Conservation (phyloP, 2,797 vertebrate species). For the Etheostoma nigrum region DNA sequence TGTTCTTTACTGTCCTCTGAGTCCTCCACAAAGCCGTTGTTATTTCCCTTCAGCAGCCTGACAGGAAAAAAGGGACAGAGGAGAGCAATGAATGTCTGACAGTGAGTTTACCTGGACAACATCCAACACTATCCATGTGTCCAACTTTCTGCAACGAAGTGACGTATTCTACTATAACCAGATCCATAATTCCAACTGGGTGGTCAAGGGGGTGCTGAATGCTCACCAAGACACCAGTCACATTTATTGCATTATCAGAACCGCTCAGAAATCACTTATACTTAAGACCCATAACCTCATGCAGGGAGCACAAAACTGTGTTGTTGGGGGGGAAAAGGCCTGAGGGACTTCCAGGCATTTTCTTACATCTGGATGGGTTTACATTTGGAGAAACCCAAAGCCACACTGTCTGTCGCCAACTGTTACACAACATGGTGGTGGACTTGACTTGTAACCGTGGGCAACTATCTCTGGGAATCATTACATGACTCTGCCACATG, state of each 20-base stretch:
- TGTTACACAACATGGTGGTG: conserved; percentile 15
- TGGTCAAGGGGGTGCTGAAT: background rate
- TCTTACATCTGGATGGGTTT: conserved; percentile 44
- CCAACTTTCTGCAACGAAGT: conserved; percentile 8
- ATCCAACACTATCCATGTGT: conserved; percentile 1
- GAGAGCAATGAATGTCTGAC: conserved; percentile 11
- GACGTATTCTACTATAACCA: background rate
- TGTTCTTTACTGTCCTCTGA: conserved; percentile 59
- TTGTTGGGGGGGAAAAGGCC: conserved; percentile 22
- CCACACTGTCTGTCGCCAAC: conserved; percentile 38
- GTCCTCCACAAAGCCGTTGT: conserved; percentile 54
- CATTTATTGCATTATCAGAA: conserved; percentile 11
- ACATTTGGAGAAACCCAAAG: conserved; percentile 30
- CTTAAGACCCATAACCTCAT: background rate
- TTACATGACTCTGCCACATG: conserved; percentile 30
- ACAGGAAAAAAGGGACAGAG: conserved; percentile 6
- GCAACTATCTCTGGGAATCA: conserved; percentile 48
- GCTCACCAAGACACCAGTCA: background rate
- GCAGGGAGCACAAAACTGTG: conserved; percentile 6
- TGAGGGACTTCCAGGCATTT: conserved; percentile 3
- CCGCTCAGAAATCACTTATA: conserved; percentile 3
- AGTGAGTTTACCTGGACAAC: conserved; percentile 7
- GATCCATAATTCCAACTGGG: background rate
- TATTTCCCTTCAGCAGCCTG: conserved; percentile 77
- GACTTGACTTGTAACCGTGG: conserved; percentile 20